A percentile compares a stretch with the other conserved stretches of the same genome.
phyloP scores from a whole-genome alignment of 2,113 vertebrate genomes.

The Onychostoma macrolepis region DNA sequence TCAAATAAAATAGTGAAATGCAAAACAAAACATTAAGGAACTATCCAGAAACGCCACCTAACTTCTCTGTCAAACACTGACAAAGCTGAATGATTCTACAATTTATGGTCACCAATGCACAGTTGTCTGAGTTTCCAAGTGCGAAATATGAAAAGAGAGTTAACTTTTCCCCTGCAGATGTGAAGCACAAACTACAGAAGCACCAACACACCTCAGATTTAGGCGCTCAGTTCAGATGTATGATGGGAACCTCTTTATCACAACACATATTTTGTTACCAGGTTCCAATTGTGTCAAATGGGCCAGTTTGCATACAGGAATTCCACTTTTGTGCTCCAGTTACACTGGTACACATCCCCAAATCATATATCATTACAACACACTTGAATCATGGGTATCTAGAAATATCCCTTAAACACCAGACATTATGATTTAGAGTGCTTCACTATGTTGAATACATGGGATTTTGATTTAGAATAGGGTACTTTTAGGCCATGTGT shows the following conservation, averaged over 20 bases:
- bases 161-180: neutral
- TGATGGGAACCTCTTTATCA: neutral
- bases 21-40: neutral
- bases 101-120: neutral
- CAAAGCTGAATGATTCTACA: neutral
- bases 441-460: neutral
- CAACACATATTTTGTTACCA: slow-evolving; percentile 7
- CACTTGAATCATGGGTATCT: neutral
- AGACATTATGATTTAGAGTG: slow-evolving; percentile 10
- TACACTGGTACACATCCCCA: neutral
- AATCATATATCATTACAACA: slow-evolving; percentile 18
- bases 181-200: neutral
- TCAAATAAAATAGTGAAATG: neutral
- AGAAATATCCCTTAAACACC: slow-evolving; percentile 19
- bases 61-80: neutral
- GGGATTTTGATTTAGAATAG: slow-evolving; percentile 3
- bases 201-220: neutral
- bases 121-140: neutral
- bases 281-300: slow-evolving; percentile 1
- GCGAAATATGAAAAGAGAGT: neutral
- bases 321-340: slow-evolving; percentile 12
- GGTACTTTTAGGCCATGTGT: neutral
- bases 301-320: slow-evolving; percentile 20
- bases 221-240: neutral
- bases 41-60: neutral